Evolutionary conservation across 2,888 invertebrate species (phyloP).

Genomic region (Linnaemya vulpina): DNA sequence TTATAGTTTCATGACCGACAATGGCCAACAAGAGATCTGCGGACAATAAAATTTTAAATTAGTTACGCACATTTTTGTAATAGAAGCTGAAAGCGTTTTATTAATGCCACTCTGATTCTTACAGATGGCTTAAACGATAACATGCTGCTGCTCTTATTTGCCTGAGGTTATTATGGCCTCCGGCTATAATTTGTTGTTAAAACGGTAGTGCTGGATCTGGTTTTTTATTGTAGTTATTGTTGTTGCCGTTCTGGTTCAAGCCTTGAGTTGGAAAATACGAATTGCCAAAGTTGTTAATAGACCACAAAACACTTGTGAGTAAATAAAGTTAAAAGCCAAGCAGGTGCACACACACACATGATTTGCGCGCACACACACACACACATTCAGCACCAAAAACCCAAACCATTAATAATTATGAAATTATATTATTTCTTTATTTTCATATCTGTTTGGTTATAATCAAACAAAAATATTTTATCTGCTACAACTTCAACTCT

Average conservation of each 20-base stretch:
- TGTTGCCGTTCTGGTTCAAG: background rate
- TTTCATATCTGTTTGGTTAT: conserved; percentile 1
- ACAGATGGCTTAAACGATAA: background rate
- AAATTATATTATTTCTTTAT: background rate
- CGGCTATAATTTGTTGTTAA: conserved; percentile 50
- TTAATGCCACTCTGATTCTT: conserved; percentile 30
- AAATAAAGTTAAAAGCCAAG: conserved; percentile 21
- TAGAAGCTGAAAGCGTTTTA: conserved; percentile 71
- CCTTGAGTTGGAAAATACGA: conserved; percentile 29
- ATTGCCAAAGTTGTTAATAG: conserved; percentile 42
- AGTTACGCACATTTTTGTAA: conserved; percentile 77
- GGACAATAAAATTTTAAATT: conserved; percentile 71
- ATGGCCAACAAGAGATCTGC: background rate
- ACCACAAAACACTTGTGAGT: conserved; percentile 36
- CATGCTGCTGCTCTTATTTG: background rate
- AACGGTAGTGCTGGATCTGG: background rate
- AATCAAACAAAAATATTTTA: conserved; percentile 24
- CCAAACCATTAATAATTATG: conserved; percentile 36
- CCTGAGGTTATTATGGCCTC: conserved; percentile 9
- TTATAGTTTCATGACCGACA: background rate
- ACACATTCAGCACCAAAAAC: background rate
- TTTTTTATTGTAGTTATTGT: background rate
- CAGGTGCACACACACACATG: conserved; percentile 39
- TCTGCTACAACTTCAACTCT: background rate
- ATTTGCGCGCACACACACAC: conserved; percentile 1